Evolutionary conservation across 2,888 invertebrate species (phyloP).

Genomic region (Zygaena filipendulae): DNA sequence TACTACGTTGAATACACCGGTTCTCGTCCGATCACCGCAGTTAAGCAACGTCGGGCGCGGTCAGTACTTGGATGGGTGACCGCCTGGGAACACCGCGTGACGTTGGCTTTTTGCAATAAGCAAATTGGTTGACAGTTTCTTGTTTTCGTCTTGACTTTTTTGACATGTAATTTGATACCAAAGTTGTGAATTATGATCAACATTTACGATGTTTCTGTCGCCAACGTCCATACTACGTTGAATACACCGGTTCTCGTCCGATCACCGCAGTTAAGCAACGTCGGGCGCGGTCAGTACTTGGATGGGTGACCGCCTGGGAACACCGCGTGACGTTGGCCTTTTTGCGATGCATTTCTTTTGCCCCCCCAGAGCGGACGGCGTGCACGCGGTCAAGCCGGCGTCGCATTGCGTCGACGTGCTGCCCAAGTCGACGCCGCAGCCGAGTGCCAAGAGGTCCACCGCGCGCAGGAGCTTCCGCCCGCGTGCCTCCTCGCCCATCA

Average conservation of each 20-base stretch:
- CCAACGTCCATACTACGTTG: conserved; percentile 20
- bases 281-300: conserved; percentile 41
- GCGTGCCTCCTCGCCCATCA: conserved; percentile 21
- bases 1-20: conserved; percentile 23
- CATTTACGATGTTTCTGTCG: too few species aligned
- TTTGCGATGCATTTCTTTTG: too few species aligned
- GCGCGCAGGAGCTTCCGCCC: conserved; percentile 22
- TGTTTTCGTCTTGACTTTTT: too few species aligned
- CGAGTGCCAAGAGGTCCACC: conserved; percentile 21
- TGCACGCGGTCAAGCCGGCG: conserved; percentile 50
- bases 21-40: conserved; percentile 25
- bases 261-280: conserved; percentile 29
- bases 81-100: conserved; percentile 22
- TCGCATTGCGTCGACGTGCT: conserved; percentile 52
- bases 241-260: conserved; percentile 22
- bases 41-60: conserved; percentile 23
- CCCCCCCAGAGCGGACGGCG: too few species aligned
- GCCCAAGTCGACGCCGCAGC: conserved; percentile 42
- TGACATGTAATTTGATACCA: too few species aligned
- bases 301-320: conserved; percentile 41
- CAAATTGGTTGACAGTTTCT: too few species aligned
- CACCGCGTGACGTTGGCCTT: conserved; percentile 25
- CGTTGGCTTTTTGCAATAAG: conserved; percentile 20
- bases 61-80: conserved; percentile 24
- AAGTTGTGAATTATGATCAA: too few species aligned